Evolutionary conservation across 23 tunicate genomes (phyloP).

Genomic region (Trididemnum nubilum): DNA sequence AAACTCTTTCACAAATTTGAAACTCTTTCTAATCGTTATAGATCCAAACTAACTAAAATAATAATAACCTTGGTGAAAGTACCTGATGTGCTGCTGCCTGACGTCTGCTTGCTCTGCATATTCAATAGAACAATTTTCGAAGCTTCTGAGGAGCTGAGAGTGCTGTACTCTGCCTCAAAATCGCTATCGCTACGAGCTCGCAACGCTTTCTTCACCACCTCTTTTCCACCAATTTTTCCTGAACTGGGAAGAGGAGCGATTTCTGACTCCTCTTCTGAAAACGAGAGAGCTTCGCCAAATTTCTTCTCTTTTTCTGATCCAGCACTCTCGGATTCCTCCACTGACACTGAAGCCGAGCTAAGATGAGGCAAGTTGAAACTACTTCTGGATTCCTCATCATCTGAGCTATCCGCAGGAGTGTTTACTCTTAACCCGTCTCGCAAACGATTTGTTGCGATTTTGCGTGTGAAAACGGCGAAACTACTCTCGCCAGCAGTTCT

Average conservation of each 20-base stretch:
- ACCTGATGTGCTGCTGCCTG: neutral
- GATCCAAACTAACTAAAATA: too few relatives aligned
- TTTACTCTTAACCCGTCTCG: neutral
- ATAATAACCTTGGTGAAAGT: neutral
- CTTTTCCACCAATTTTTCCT: neutral
- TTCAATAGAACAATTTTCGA: neutral
- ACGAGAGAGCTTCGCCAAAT: neutral
- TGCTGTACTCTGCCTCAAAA: neutral
- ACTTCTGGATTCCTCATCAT: neutral
- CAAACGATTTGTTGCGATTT: neutral
- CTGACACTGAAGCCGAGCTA: neutral
- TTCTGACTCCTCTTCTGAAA: neutral
- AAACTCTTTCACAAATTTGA: too few relatives aligned
- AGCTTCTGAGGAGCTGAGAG: neutral
- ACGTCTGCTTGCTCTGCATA: neutral
- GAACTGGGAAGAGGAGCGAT: neutral
- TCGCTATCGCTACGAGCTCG: neutral
- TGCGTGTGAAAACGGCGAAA: neutral
- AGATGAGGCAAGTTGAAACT: neutral
- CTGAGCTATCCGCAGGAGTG: conserved; percentile 5
- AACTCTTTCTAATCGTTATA: too few relatives aligned
- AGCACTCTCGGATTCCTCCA: neutral
- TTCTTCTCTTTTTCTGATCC: neutral
- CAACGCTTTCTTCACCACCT: neutral
- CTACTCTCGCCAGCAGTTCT: neutral